A percentile compares a stretch with the other conserved stretches of the same genome.
Conservation (phyloP, 2,888 invertebrate species). For the Heliconius cydno region DNA sequence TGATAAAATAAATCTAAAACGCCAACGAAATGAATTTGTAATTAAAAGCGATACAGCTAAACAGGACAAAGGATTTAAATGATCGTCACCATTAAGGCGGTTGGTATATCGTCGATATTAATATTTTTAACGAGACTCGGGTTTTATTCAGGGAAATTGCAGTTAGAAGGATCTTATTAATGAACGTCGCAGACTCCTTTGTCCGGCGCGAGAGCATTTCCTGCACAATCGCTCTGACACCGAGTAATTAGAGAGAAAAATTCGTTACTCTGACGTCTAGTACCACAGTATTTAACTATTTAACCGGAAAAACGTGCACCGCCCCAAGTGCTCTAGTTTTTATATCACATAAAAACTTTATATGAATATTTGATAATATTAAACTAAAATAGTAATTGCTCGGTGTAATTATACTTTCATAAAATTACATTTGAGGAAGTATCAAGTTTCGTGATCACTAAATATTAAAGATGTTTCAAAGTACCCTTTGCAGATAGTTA, state of each 20-base stretch:
- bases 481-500: background rate
- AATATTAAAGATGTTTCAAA: background rate
- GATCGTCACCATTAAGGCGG: slow-evolving; percentile 73
- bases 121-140: slow-evolving; percentile 73
- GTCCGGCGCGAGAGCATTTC: slow-evolving; percentile 75
- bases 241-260: slow-evolving; percentile 82
- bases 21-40: slow-evolving; percentile 40
- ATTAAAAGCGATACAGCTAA: slow-evolving; percentile 48
- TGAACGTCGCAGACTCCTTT: slow-evolving; percentile 79
- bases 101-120: slow-evolving; percentile 76
- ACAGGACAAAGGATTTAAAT: slow-evolving; percentile 62
- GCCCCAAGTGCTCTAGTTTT: slow-evolving; percentile 45
- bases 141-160: slow-evolving; percentile 81
- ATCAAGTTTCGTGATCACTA: slow-evolving; percentile 4
- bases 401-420: slow-evolving; percentile 8
- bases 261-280: slow-evolving; percentile 73
- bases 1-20: slow-evolving; percentile 13
- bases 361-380: slow-evolving; percentile 22
- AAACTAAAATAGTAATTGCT: slow-evolving; percentile 2
- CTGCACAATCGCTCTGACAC: slow-evolving; percentile 81
- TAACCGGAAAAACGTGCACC: slow-evolving; percentile 57
- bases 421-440: slow-evolving; percentile 7
- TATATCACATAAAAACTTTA: slow-evolving; percentile 37
- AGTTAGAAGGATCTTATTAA: slow-evolving; percentile 83
- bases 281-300: slow-evolving; percentile 65